Evolutionary conservation across 2,797 vertebrate species (phyloP).

Genomic region (Rhyacichthys aspro): DNA sequence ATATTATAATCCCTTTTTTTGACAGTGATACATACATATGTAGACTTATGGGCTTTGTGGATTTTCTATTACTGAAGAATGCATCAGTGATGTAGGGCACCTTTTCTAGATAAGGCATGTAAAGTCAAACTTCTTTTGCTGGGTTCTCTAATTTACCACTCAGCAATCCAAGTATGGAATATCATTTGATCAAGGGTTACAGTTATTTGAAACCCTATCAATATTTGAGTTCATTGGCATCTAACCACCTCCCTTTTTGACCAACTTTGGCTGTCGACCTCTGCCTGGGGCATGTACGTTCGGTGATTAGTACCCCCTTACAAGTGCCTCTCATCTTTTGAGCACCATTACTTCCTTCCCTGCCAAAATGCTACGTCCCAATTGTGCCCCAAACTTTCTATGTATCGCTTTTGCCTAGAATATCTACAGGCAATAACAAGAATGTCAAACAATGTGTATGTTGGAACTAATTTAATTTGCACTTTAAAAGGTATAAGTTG

Average conservation of each 20-base stretch:
- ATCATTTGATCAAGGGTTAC: constrained; percentile 22
- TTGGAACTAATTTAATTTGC: constrained; percentile 78
- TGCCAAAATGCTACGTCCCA: constrained; percentile 52
- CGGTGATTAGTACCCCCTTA: constrained; percentile 58
- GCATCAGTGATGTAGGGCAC: constrained; percentile 34
- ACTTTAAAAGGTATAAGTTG: constrained; percentile 68
- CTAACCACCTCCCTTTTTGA: constrained; percentile 29
- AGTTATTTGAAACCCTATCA: constrained; percentile 25
- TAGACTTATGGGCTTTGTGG: constrained; percentile 53
- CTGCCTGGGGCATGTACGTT: constrained; percentile 52
- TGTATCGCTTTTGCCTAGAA: constrained; percentile 58
- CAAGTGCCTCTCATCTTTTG: constrained; percentile 74
- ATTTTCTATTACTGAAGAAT: constrained; percentile 33
- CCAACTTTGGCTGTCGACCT: constrained; percentile 29
- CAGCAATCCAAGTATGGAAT: constrained; percentile 14
- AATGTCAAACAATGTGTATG: constrained; percentile 74
- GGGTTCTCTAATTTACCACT: constrained; percentile 26
- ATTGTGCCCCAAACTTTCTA: constrained; percentile 47
- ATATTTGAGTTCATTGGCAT: constrained; percentile 43
- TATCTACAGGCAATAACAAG: constrained; percentile 68
- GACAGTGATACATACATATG: constrained; percentile 13
- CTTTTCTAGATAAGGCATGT: constrained; percentile 43
- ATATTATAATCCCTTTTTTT: too few relatives aligned
- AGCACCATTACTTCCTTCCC: constrained; percentile 57
- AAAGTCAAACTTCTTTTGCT: constrained; percentile 22